A percentile compares a stretch with the other conserved stretches of the same genome.
Evolutionary conservation across 2,888 invertebrate genomes (phyloP).

Genomic region (Lepidonotus clava): DNA sequence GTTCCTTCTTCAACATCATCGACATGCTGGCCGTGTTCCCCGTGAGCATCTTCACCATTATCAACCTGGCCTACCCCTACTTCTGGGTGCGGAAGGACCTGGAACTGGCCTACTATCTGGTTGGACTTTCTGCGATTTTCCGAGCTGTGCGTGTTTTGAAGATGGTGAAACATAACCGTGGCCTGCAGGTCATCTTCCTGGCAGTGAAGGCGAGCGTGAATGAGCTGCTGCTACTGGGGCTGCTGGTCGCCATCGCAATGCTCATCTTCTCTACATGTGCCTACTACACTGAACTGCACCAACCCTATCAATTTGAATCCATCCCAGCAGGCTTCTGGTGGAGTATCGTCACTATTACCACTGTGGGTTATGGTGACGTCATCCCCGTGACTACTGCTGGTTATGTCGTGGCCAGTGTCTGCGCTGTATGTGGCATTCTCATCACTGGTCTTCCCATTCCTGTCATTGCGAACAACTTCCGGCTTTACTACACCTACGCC

Average conservation of each 20-base stretch:
- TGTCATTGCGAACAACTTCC: constrained; percentile 72
- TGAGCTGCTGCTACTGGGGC: constrained; percentile 61
- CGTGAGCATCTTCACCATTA: neutral
- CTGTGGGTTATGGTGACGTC: constrained; percentile 72
- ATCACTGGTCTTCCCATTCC: constrained; percentile 71
- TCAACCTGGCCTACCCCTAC: neutral
- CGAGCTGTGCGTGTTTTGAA: constrained; percentile 60
- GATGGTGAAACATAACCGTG: constrained; percentile 59
- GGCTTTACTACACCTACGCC: constrained; percentile 66
- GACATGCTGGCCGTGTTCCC: constrained; percentile 47
- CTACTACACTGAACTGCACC: constrained; percentile 59
- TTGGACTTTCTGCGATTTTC: constrained; percentile 33
- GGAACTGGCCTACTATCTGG: neutral
- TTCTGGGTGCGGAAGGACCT: neutral
- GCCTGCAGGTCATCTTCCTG: constrained; percentile 60
- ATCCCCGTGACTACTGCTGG: constrained; percentile 67
- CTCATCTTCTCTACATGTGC: constrained; percentile 62
- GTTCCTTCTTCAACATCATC: constrained; percentile 49
- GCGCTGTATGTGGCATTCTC: constrained; percentile 71
- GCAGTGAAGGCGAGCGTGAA: constrained; percentile 57
- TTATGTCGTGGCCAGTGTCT: constrained; percentile 68
- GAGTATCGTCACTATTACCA: constrained; percentile 71
- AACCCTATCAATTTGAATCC: constrained; percentile 62
- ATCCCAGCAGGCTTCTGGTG: constrained; percentile 69
- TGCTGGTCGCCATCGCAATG: constrained; percentile 61